These are phyloP conservation scores for Polypterus bichir DNA, from an alignment of 2,113 vertebrate genomes.

Conservation along the genomic window DNA sequence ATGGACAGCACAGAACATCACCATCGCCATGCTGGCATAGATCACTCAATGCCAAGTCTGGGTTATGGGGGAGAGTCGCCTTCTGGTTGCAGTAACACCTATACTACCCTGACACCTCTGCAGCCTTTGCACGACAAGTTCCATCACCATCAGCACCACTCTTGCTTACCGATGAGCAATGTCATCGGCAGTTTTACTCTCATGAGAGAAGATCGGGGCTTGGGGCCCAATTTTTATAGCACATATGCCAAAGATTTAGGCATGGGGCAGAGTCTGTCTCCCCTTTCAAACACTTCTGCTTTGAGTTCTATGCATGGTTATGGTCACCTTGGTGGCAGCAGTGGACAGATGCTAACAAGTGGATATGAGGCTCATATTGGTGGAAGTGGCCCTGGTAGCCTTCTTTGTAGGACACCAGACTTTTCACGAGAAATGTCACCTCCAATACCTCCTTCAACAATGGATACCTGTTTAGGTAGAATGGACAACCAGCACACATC, in stretches of 20 bases:
- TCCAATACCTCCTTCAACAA: conserved; percentile 36
- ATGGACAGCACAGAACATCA: conserved; percentile 40
- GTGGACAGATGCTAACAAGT: conserved; percentile 50
- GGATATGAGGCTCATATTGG: conserved; percentile 38
- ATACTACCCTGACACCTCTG: conserved; percentile 61
- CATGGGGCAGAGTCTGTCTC: conserved; percentile 46
- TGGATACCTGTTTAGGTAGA: conserved; percentile 47
- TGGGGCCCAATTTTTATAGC: conserved; percentile 62
- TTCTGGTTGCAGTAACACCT: conserved; percentile 49
- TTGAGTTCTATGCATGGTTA: conserved; percentile 24
- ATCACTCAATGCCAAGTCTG: conserved; percentile 54
- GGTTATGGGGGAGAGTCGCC: conserved; percentile 64
- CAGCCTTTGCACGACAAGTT: conserved; percentile 69
- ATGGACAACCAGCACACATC: conserved; percentile 39
- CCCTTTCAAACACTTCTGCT: conserved; percentile 35
- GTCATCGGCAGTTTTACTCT: conserved; percentile 69
- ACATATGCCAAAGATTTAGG: conserved; percentile 61
- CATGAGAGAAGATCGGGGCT: conserved; percentile 59
- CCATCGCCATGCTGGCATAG: conserved; percentile 45
- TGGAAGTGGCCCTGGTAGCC: conserved; percentile 30
- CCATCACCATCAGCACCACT: conserved; percentile 55
- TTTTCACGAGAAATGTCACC: conserved; percentile 61
- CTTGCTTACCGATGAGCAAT: conserved; percentile 61
- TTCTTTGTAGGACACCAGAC: conserved; percentile 57
- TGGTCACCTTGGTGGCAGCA: conserved; percentile 40